These are phyloP conservation scores for Propithecus coquereli DNA, from an alignment of 2,113 vertebrate genomes.

Conservation along the genomic window DNA sequence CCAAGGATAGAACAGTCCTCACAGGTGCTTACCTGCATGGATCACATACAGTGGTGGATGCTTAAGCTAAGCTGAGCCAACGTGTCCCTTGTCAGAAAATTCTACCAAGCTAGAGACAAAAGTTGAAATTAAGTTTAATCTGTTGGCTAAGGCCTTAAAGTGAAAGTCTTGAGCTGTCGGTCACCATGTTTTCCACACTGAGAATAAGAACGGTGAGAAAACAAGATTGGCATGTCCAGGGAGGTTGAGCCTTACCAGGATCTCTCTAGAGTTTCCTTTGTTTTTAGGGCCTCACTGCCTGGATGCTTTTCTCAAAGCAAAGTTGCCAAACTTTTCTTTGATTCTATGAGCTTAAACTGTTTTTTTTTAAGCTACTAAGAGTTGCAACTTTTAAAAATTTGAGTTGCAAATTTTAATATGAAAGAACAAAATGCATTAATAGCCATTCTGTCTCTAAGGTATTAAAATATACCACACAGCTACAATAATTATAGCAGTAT, in stretches of 20 bases:
- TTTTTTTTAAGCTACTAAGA: neutral
- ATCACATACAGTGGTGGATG: neutral
- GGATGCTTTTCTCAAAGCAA: neutral
- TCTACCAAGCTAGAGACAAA: neutral
- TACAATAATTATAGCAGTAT: neutral
- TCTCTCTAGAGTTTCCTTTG: neutral
- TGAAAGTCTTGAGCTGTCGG: neutral
- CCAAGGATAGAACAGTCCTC: neutral
- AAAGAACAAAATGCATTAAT: neutral
- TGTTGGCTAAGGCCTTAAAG: neutral
- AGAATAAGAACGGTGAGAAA: neutral
- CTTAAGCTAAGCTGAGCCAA: neutral
- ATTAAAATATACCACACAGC: neutral
- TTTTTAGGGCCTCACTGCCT: neutral
- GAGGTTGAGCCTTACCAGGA: neutral
- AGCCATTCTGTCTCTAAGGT: neutral
- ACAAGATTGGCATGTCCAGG: fast-evolving
- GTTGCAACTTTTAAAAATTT: neutral
- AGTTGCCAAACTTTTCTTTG: neutral
- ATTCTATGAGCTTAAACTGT: neutral
- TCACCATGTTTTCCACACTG: neutral
- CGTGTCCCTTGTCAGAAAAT: neutral
- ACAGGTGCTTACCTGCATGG: neutral
- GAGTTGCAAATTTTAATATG: neutral
- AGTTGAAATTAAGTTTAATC: neutral